Evolutionary conservation across 2,113 vertebrate genomes (phyloP).

Genomic region (Rana temporaria): DNA sequence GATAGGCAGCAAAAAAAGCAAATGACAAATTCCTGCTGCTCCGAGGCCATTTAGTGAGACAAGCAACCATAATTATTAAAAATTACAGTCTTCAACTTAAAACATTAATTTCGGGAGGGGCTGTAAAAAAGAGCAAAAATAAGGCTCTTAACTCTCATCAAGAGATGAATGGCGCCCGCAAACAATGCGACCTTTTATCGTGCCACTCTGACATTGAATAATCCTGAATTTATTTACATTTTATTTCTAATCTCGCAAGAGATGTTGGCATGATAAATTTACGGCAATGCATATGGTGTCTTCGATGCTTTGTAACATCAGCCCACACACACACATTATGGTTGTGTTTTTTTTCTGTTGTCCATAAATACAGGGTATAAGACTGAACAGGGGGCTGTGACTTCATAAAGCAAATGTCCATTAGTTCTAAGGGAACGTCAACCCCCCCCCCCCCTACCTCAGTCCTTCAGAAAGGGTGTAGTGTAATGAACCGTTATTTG

Average conservation of each 20-base stretch:
- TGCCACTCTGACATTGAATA: conserved; percentile 72
- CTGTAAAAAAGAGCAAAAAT: conserved; percentile 75
- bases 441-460: background rate
- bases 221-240: conserved; percentile 77
- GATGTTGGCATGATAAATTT: conserved; percentile 69
- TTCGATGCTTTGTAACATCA: conserved; percentile 17
- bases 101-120: conserved; percentile 77
- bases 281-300: conserved; percentile 51
- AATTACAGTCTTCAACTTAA: conserved; percentile 74
- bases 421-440: conserved; percentile 49
- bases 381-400: conserved; percentile 70
- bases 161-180: conserved; percentile 70
- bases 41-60: conserved; percentile 23
- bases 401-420: conserved; percentile 65
- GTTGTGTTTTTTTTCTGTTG: conserved; percentile 46
- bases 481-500: conserved; percentile 55
- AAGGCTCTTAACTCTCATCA: conserved; percentile 69
- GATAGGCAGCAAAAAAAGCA: no score
- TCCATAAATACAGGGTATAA: conserved; percentile 37
- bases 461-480: conserved; percentile 14
- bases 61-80: conserved; percentile 69
- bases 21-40: no score
- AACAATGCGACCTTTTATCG: conserved; percentile 65
- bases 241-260: conserved; percentile 69
- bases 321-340: background rate